These are phyloP conservation scores for Pseudochromis fuscus DNA, from an alignment of 2,797 vertebrate species.

Conservation along the genomic window DNA sequence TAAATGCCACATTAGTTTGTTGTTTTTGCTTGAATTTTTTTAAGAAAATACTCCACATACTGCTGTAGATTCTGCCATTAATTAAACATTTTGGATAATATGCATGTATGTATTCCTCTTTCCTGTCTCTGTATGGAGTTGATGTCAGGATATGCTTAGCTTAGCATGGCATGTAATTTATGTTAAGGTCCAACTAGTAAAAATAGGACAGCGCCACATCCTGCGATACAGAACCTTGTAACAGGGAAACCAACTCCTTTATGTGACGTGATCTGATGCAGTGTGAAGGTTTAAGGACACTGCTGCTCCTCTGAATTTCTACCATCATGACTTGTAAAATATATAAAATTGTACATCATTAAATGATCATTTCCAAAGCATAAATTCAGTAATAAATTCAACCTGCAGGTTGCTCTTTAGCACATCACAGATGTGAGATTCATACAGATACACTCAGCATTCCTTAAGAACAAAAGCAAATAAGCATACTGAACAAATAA, in stretches of 20 bases:
- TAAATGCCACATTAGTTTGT: not conserved
- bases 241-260: not conserved
- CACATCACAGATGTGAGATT: not conserved
- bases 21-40: no score
- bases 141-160: not conserved
- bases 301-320: not conserved
- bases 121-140: not conserved
- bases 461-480: conserved; percentile 6
- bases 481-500: not conserved
- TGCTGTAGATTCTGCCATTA: no score
- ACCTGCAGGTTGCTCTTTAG: not conserved
- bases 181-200: not conserved
- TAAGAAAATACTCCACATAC: not conserved
- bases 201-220: not conserved
- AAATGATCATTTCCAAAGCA: not conserved
- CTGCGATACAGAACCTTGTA: not conserved
- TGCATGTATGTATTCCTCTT: rapidly evolving
- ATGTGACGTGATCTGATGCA: not conserved
- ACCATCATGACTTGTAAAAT: not conserved
- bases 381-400: not conserved
- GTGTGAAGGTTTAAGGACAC: not conserved
- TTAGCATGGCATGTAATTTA: not conserved
- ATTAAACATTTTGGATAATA: not conserved
- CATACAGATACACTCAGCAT: not conserved
- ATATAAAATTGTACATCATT: not conserved